Base-by-base conservation (phyloP, 2,888 invertebrate genomes). In the Sarcophaga carnaria region DNA sequence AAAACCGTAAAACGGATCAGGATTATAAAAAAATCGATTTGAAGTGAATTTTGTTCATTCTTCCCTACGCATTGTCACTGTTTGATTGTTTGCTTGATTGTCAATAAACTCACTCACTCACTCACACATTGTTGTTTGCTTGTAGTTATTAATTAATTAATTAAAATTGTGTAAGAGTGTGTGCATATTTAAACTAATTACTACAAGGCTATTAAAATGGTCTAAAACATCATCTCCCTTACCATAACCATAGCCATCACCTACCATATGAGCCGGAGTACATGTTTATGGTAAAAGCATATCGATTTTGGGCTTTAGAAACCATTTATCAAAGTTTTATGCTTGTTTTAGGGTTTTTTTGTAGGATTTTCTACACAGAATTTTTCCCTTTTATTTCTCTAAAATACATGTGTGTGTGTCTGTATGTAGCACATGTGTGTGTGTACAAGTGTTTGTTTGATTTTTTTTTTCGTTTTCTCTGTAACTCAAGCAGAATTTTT, bases 241-340 rank as follows among this genome's bases (percentile, higher is more conserved):
- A 37, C 37, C 37, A 0, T 37, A 2, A 0, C 37, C 37, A 37
- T 10, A 10, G 2, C 37, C 37, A 10, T 37, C 37, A 37, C 37
- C 37, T 37, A 37, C 37, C 37, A 37, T 37, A 37, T 2, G 10
- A 37, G 37, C 37, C 8, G 37, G 37, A 37, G 8, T 37, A 37
- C 37, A 37, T 37, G 37, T 10, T 37, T 37, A 37, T 37, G 37
- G 37, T 47, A 25, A 14, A 12, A 47, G 17, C 54, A 47, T 70
- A 74, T 62, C 70, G 69, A 66, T 77, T 83, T 54, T 62, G 14
- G 37, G 60, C 64, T 54, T 70, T 62, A 71, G 78, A 83, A 72
- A 45, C 67, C 62, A 83, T 78, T 78, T 78, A 78, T 74, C 67
- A 78, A 83, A 72, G 49, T 72, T 78, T 62, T 60, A 78, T 67